These are phyloP conservation scores for Ceraclea dissimilis DNA, from an alignment of 2,888 invertebrate species.

Conservation along the genomic window DNA sequence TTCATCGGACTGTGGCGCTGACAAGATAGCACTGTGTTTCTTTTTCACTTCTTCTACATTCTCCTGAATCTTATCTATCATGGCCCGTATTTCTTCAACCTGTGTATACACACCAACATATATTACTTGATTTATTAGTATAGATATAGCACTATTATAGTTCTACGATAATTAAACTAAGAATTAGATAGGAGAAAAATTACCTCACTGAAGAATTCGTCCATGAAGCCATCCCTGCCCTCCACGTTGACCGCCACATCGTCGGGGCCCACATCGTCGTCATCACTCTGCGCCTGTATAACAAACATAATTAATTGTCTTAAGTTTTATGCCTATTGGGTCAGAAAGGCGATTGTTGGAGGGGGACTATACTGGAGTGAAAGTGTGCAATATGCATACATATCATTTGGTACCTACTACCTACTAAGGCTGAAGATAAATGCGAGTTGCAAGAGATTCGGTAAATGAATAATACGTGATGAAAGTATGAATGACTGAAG, in stretches of 20 bases:
- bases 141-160: not conserved
- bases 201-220: conserved; percentile 99
- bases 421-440: too few relatives aligned
- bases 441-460: too few relatives aligned
- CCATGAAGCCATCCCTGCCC: conserved; percentile 87
- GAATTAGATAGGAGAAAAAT: too few relatives aligned
- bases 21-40: conserved; percentile 98
- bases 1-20: conserved; percentile 97
- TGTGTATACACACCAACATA: conserved; percentile 36
- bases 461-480: too few relatives aligned
- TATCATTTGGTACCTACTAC: too few relatives aligned
- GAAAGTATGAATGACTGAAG: too few relatives aligned
- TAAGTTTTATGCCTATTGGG: too few relatives aligned
- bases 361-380: too few relatives aligned
- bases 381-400: too few relatives aligned
- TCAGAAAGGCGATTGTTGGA: too few relatives aligned
- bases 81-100: conserved; percentile 99
- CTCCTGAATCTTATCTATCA: conserved; percentile 99
- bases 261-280: conserved; percentile 90
- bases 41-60: conserved; percentile 99
- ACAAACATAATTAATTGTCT: too few relatives aligned
- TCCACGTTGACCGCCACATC: conserved; percentile 95
- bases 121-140: not conserved
- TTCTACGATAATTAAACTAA: too few relatives aligned
- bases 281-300: conserved; percentile 91